Conservation (phyloP, 2,797 vertebrate species). For the Peromyscus aztecus region DNA sequence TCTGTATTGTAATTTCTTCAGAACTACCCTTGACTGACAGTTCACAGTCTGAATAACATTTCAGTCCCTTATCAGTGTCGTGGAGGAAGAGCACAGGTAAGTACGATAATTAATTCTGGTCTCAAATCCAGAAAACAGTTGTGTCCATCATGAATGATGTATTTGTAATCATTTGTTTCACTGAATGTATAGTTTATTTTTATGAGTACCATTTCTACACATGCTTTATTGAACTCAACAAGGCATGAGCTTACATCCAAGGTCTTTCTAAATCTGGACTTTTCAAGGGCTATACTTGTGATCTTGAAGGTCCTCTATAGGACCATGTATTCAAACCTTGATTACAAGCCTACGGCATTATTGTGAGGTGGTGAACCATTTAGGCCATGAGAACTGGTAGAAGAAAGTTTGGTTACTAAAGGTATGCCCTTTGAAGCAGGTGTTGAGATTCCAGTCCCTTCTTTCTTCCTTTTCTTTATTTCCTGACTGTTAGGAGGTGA, state of each 20-base stretch:
- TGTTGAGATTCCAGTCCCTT: not conserved
- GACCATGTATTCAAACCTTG: not conserved
- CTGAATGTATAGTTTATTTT: not conserved
- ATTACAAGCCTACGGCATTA: not conserved
- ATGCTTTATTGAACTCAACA: conserved; percentile 3
- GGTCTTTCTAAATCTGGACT: conserved; percentile 41
- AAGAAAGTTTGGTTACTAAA: not conserved
- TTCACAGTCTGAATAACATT: not conserved
- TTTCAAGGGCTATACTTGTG: not conserved
- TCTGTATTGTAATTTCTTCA: not conserved
- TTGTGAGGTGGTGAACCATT: not conserved
- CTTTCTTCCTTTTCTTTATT: not conserved
- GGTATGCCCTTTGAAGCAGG: not conserved
- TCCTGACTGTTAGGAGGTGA: not conserved
- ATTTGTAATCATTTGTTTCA: conserved; percentile 31
- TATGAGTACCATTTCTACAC: not conserved
- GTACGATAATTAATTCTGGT: not conserved
- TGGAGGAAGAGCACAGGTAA: not conserved
- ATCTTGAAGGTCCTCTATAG: not conserved
- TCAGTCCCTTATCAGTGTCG: not conserved
- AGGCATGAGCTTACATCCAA: not conserved
- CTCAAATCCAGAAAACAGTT: conserved; percentile 17
- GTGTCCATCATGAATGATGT: not conserved
- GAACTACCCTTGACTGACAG: not conserved
- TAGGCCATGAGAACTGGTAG: not conserved